Conservation (phyloP, 2,888 invertebrate genomes). For the Nomada fucata region DNA sequence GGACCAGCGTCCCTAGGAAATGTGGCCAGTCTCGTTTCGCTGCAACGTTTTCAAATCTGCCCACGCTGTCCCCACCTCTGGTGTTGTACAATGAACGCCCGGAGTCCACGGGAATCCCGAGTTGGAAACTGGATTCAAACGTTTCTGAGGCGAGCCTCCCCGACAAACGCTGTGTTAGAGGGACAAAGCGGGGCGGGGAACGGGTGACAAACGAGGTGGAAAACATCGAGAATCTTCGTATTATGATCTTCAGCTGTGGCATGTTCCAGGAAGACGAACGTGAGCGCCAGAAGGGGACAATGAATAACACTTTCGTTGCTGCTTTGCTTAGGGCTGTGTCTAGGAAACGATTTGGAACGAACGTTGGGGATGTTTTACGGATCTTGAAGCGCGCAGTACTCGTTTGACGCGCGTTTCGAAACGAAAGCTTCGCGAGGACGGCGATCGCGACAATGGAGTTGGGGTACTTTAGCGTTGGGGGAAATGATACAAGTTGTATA, state of each 20-base stretch:
- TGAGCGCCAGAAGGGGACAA: background rate
- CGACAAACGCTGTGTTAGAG: constrained; percentile 30
- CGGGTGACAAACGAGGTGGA: too few species aligned
- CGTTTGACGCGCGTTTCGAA: background rate
- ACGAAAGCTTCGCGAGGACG: background rate
- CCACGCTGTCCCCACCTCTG: constrained; percentile 30
- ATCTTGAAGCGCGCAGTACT: background rate
- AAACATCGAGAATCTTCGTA: constrained; percentile 16
- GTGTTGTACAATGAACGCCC: constrained; percentile 26
- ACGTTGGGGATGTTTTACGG: background rate
- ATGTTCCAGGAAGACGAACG: background rate
- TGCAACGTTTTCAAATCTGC: constrained; percentile 33
- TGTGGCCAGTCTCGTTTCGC: constrained; percentile 53
- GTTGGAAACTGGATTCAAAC: constrained; percentile 50
- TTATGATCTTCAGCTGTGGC: constrained; percentile 10
- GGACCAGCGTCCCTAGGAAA: constrained; percentile 52
- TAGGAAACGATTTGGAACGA: background rate
- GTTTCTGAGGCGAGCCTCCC: constrained; percentile 23
- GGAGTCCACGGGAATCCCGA: constrained; percentile 21
- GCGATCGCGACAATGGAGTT: background rate
- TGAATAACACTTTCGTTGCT: constrained; percentile 1
- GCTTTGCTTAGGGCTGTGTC: background rate
- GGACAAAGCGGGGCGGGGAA: background rate
- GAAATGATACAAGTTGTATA: background rate
- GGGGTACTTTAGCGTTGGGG: background rate